Base-by-base conservation (phyloP, 2,113 vertebrate species). In the Gnathonemus echidnorhynchus region DNA sequence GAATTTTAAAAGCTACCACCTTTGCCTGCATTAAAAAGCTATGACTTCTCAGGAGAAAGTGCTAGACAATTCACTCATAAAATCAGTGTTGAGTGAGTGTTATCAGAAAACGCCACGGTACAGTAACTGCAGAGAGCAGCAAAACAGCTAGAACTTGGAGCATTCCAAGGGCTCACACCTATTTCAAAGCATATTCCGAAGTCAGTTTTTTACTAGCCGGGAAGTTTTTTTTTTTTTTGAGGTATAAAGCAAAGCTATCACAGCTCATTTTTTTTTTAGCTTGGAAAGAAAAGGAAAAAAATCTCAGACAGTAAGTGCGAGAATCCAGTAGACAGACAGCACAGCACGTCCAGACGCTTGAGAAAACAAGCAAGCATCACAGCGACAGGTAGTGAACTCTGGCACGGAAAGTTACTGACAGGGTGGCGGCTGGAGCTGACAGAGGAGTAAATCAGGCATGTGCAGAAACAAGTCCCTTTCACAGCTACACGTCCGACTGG, bases 381-480 rank as follows among this genome's bases (percentile, higher is more conserved):
- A 70, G 56, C n/a, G 31, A 87, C 58, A 45, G 94, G 91, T 92
- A 94, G 92, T 92, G 90, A 95, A 95, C 90, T 92, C 92, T 13
- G 0, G 90, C 92, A 94, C 91, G 94, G 94, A 91, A 94, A 94
- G 94, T 94, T 94, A 96, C 95, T 88, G 91, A 93, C 93, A 95
- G 93, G 50, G 15, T 62, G 87, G 92, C 92, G 93, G 94, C 94
- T 95, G 92, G 94, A 94, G 95, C 93, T 94, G 93, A 93, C 94
- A 94, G 93, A 94, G 96, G 24, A 96, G 95, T 95, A 95, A 96
- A 96, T 95, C 95, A 96, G 94, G 95, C 93, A 95, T 95, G 94
- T 93, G 94, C 92, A 94, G 93, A 95, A 96, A 96, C 94, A 95
- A 95, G 95, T 94, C 93, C 95, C 94, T 95, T 95, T 96, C 95